These are phyloP conservation scores for Strigamia maritima DNA, from an alignment of 2,888 invertebrate genomes.

Conservation along the genomic window DNA sequence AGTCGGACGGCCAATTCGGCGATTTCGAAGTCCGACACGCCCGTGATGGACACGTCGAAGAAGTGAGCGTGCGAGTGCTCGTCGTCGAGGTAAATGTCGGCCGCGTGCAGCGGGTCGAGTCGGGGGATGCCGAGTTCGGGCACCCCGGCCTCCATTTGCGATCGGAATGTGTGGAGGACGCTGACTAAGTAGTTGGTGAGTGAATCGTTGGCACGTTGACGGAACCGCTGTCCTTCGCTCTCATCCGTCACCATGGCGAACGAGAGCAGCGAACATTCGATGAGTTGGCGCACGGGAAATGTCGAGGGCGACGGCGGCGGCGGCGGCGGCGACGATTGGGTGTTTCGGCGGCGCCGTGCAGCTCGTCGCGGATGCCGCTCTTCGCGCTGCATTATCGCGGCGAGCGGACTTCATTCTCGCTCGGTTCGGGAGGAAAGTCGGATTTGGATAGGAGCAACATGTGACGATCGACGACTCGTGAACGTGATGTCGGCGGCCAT, in stretches of 20 bases:
- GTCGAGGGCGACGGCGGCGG: neutral
- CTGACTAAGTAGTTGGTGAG: conserved; percentile 39
- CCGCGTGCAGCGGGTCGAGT: conserved; percentile 44
- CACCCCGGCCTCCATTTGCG: conserved; percentile 43
- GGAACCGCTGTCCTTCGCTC: conserved; percentile 22
- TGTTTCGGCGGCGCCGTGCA: neutral
- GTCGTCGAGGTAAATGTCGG: conserved; percentile 42
- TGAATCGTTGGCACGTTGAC: conserved; percentile 40
- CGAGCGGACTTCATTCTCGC: neutral
- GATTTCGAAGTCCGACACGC: conserved; percentile 43
- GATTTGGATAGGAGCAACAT: neutral
- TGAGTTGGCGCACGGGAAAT: conserved; percentile 41
- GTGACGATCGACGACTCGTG: neutral
- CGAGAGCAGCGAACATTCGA: conserved; percentile 42
- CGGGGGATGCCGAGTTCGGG: conserved; percentile 44
- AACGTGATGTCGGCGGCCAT: neutral
- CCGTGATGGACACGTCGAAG: conserved; percentile 40
- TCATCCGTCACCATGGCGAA: conserved; percentile 41
- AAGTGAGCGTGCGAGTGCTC: conserved; percentile 41
- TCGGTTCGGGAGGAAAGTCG: neutral
- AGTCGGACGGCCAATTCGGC: conserved; percentile 41
- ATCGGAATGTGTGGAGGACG: conserved; percentile 44
- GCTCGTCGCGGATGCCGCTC: neutral
- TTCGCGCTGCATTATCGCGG: neutral
- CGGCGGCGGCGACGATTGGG: neutral